phyloP scores from a whole-genome alignment of 2,113 vertebrate species.

The Solenodon paradoxus region DNA sequence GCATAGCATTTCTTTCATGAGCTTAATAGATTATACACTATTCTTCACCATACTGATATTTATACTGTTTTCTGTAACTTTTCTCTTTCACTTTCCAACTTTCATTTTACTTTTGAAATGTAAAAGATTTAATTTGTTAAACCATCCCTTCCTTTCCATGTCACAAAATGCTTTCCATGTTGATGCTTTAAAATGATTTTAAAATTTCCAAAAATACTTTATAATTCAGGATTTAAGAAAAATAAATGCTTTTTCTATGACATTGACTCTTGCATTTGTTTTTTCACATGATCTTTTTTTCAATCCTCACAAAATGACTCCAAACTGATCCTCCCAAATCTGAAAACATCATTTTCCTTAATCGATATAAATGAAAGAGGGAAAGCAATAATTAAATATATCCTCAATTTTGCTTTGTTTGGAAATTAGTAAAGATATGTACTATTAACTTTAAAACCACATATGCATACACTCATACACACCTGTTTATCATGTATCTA shows the following conservation, averaged over 20 bases:
- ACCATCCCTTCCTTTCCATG: neutral
- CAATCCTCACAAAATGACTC: conserved; percentile 19
- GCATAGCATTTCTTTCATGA: neutral
- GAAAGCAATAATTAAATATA: neutral
- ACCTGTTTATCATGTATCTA: neutral
- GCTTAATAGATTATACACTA: too few relatives aligned
- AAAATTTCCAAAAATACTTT: neutral
- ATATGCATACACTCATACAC: too few relatives aligned
- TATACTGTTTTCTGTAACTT: neutral
- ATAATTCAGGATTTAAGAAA: neutral
- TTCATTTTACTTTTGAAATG: neutral
- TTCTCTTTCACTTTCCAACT: neutral
- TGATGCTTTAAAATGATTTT: conserved; percentile 18
- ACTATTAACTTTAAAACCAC: neutral
- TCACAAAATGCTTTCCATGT: conserved; percentile 10
- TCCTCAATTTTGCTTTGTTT: conserved; percentile 8
- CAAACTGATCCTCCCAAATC: conserved; percentile 37
- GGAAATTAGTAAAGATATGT: neutral
- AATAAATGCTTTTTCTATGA: neutral
- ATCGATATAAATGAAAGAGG: neutral
- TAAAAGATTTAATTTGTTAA: neutral
- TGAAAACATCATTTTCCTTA: neutral
- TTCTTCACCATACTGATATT: neutral
- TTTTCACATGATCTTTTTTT: neutral
- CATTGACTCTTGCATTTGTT: neutral